Evolutionary conservation across 2,888 invertebrate species (phyloP).

Genomic region (Adelphocoris suturalis): DNA sequence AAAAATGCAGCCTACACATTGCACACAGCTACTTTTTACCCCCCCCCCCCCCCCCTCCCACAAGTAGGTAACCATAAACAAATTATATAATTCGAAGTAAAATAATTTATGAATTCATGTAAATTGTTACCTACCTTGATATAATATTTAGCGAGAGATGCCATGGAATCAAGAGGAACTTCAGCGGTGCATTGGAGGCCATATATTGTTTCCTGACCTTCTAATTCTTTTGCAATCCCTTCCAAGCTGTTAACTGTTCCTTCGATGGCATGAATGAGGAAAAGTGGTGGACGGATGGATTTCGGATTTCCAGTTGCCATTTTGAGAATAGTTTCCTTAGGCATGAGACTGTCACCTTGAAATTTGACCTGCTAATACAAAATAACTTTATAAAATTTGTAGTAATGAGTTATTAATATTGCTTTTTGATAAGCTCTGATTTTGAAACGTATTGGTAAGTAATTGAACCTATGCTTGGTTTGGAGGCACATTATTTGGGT

Average conservation of each 20-base stretch:
- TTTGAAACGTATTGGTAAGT: no score
- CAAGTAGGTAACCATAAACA: no score
- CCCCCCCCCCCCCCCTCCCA: no score
- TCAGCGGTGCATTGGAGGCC: slow-evolving; percentile 93
- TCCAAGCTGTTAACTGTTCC: slow-evolving; percentile 88
- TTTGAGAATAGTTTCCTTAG: slow-evolving; percentile 72
- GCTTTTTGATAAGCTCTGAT: no score
- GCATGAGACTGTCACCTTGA: slow-evolving; percentile 71
- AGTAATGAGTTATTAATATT: neutral
- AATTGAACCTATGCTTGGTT: no score
- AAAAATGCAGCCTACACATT: no score
- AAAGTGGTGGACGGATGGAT: slow-evolving; percentile 78
- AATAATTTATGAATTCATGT: no score
- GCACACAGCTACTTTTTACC: no score
- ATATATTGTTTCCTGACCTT: slow-evolving; percentile 85
- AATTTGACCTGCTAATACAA: slow-evolving; percentile 50
- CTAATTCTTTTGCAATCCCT: slow-evolving; percentile 85
- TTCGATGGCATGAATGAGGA: slow-evolving; percentile 91
- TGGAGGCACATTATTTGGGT: no score
- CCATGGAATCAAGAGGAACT: slow-evolving; percentile 87
- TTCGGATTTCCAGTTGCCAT: slow-evolving; percentile 73
- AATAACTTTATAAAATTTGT: neutral
- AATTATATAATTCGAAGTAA: no score
- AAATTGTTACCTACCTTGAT: slow-evolving; percentile 78
- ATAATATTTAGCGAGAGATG: slow-evolving; percentile 86